phyloP scores from a whole-genome alignment of 2,113 vertebrate genomes.

The Cottus gobio region DNA sequence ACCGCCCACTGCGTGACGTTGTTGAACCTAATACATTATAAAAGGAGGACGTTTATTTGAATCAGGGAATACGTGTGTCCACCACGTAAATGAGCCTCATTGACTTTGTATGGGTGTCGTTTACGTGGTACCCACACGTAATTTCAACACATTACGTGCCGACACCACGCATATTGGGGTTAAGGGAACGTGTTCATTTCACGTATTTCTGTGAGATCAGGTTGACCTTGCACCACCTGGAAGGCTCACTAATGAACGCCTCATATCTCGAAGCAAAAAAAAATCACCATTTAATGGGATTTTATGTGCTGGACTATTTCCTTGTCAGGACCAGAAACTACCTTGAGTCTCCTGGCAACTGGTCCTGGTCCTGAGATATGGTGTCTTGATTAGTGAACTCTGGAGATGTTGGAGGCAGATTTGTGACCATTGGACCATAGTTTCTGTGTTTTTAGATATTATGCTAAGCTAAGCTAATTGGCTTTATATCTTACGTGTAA shows the following conservation, averaged over 20 bases:
- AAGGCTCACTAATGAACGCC: background rate
- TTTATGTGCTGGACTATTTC: background rate
- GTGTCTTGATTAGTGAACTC: background rate
- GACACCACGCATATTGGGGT: no score
- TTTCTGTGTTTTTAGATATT: background rate
- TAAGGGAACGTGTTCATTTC: no score
- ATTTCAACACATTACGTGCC: no score
- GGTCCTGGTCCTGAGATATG: background rate
- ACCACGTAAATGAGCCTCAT: no score
- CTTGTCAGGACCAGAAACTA: background rate
- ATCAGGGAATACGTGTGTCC: no score
- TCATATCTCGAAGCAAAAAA: background rate
- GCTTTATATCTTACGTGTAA: background rate
- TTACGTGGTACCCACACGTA: no score
- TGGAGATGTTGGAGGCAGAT: background rate
- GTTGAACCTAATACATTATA: no score
- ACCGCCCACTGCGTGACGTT: no score
- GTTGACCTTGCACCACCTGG: background rate
- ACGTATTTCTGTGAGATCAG: no score
- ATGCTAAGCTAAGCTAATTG: background rate
- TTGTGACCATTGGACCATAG: background rate
- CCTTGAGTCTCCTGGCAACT: background rate
- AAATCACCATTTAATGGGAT: background rate
- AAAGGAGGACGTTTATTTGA: no score
- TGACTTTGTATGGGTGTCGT: no score